Evolutionary conservation across 2,888 invertebrate genomes (phyloP), one percentile per base, ranked within the genome.

Genomic region (Dasysyrphus albostriatus): DNA sequence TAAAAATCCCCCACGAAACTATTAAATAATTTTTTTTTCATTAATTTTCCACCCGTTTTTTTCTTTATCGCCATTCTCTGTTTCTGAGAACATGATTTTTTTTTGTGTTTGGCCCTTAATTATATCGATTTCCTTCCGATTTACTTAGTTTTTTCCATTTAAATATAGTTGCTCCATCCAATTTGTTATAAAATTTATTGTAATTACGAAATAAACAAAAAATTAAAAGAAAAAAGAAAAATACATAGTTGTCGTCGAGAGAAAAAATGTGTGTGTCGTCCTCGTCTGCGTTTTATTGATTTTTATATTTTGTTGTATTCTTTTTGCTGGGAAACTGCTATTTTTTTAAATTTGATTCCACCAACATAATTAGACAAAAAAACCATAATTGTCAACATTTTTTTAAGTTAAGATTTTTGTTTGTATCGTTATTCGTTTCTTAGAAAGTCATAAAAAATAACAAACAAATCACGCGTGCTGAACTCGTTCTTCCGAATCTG

Each of bases 261-360:
- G 24, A n/a, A 67, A 77, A 47, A 84, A 61, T 80, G 80, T 74
- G 73, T 85, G 81, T 85, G 73, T 76, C 85, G 82, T 85, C 82
- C 82, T 82, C 81, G 82, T 85, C 84, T 85, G 84, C 81, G 76
- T 81, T 73, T 85, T 85, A 85, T 85, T 85, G 85, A 85, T 85
- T 85, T 85, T 85, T 75, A 61, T 61, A 67, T 34, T 24, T 56
- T n/a, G n/a, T 81, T 77, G 69, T 61, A 39, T 69, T 75, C 14
- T 24, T 85, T 67, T 77, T 51, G 73, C 82, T 82, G 82, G 61
- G 47, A 82, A 82, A 81, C n/a, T 78, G 58, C 65, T 24, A 69
- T 29, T 70, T 75, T 69, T 63, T n/a, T 10, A 4, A 49, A 14
- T 49, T 49, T 49, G 49, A 37, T 39, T 39, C 37, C 16, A 16